Percentiles rank a stretch among this genome's conserved stretches.
These are phyloP conservation scores for Canis aureus DNA, from an alignment of 2,113 vertebrate genomes.

Conservation along the genomic window DNA sequence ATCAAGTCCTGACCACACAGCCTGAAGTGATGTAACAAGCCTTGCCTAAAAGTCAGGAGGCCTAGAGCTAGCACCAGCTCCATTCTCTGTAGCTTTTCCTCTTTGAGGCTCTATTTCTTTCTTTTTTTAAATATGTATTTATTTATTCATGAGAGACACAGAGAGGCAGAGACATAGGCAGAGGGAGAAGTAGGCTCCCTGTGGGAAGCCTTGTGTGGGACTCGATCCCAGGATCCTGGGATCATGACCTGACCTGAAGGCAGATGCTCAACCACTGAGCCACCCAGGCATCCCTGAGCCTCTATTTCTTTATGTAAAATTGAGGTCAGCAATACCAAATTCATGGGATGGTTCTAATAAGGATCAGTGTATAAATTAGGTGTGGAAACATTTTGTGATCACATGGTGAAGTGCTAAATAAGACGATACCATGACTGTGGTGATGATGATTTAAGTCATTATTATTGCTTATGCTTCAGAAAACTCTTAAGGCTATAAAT, in stretches of 20 bases:
- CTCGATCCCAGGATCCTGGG: no score
- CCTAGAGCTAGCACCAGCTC: background rate
- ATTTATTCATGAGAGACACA: no score
- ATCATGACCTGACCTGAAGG: no score
- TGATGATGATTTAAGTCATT: background rate
- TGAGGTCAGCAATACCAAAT: background rate
- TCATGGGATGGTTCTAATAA: background rate
- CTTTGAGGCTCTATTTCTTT: background rate
- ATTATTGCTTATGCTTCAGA: background rate
- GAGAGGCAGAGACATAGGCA: no score
- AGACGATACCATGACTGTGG: background rate
- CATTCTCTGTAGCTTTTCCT: background rate
- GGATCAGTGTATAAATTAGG: background rate
- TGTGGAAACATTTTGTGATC: background rate
- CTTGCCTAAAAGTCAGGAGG: background rate
- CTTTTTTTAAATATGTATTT: no score
- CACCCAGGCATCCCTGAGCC: background rate
- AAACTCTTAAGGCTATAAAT: conserved; percentile 20
- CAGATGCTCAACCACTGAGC: no score
- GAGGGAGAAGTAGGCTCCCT: no score
- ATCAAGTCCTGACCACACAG: background rate
- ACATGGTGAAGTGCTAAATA: background rate
- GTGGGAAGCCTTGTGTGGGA: no score
- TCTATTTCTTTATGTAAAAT: background rate
- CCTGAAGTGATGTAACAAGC: background rate